Conservation (phyloP, 2,797 vertebrate species). For the Huso huso region DNA sequence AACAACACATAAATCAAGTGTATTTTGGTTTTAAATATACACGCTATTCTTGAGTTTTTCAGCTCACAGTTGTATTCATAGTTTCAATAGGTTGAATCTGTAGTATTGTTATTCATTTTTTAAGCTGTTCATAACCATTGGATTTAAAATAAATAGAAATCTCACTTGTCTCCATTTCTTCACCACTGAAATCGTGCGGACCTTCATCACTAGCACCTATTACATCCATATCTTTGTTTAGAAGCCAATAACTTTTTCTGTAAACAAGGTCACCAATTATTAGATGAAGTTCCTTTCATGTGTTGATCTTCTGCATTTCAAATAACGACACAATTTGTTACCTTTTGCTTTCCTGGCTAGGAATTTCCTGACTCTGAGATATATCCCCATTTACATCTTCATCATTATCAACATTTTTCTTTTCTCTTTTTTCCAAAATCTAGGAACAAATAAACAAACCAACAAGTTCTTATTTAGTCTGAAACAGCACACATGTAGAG, state of each 20-base stretch:
- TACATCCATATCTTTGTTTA: conserved; percentile 28
- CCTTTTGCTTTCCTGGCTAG: conserved; percentile 37
- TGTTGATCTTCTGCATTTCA: background rate
- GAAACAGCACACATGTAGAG: background rate
- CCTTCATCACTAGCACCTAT: conserved; percentile 29
- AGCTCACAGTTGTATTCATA: too few species aligned
- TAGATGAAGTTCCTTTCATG: background rate
- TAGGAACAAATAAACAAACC: conserved; percentile 11
- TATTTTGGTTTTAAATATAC: too few species aligned
- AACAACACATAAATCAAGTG: background rate
- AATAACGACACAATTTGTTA: conserved; percentile 1
- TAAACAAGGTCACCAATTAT: conserved; percentile 2
- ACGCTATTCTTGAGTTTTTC: too few species aligned
- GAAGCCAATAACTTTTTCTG: conserved; percentile 29
- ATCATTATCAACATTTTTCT: conserved; percentile 32
- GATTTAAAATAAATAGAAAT: background rate
- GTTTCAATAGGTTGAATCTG: too few species aligned
- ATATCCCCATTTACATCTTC: background rate
- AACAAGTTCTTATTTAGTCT: too few species aligned
- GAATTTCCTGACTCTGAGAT: conserved; percentile 29
- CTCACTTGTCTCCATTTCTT: conserved; percentile 25
- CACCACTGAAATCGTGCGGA: conserved; percentile 35
- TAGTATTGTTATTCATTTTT: too few species aligned
- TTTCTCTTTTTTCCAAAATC: conserved; percentile 44
- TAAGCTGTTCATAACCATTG: too few species aligned